Conservation (phyloP, 2,888 invertebrate genomes). For the Agrochola macilenta region DNA sequence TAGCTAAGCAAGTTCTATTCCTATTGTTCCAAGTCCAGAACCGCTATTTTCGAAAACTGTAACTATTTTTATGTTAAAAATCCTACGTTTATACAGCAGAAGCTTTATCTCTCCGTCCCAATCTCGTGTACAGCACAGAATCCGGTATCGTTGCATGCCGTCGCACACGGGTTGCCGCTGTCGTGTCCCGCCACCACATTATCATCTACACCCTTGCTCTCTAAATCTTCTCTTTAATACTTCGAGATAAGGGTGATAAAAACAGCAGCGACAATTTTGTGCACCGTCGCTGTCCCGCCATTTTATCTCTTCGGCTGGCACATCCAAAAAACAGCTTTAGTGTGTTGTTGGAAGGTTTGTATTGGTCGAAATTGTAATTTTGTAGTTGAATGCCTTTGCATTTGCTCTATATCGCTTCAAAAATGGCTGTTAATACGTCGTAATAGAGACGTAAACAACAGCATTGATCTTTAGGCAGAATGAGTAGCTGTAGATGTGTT, state of each 20-base stretch:
- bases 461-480: slow-evolving; percentile 57
- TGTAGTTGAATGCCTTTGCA: slow-evolving; percentile 26
- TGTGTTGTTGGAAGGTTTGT: neutral
- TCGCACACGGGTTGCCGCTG: slow-evolving; percentile 85
- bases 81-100: slow-evolving; percentile 32
- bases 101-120: slow-evolving; percentile 60
- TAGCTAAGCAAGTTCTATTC: neutral
- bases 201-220: slow-evolving; percentile 26
- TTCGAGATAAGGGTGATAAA: slow-evolving; percentile 1
- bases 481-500: slow-evolving; percentile 52
- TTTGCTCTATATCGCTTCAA: slow-evolving; percentile 59
- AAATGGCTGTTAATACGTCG: slow-evolving; percentile 58
- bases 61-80: slow-evolving; percentile 39
- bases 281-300: slow-evolving; percentile 58
- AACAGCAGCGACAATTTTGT: slow-evolving; percentile 45
- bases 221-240: slow-evolving; percentile 51
- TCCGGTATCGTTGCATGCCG: slow-evolving; percentile 85
- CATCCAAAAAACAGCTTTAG: slow-evolving; percentile 31
- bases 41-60: slow-evolving; percentile 26
- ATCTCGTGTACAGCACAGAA: slow-evolving; percentile 73
- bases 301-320: slow-evolving; percentile 5
- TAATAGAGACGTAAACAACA: slow-evolving; percentile 62
- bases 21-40: neutral
- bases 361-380: neutral
- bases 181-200: slow-evolving; percentile 73